Evolutionary conservation across 2,888 invertebrate species (phyloP).

Genomic region (Oeneis ivallda): DNA sequence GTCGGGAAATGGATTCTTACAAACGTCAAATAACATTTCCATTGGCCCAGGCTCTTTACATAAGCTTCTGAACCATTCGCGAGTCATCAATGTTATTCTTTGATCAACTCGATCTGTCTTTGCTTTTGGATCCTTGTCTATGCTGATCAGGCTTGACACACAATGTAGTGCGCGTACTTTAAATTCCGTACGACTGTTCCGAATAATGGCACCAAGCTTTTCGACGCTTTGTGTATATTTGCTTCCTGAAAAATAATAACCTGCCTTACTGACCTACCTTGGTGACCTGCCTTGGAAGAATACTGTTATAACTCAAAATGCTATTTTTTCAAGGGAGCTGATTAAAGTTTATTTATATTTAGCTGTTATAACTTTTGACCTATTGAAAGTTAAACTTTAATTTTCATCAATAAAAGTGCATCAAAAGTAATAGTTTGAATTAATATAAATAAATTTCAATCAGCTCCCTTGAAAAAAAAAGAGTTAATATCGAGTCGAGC

Average conservation of each 20-base stretch:
- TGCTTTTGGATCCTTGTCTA: conserved; percentile 65
- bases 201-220: conserved; percentile 82
- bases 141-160: conserved; percentile 81
- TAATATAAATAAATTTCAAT: too few species aligned
- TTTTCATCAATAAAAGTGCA: too few species aligned
- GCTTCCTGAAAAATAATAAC: conserved; percentile 55
- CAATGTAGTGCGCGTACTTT: conserved; percentile 86
- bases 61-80: conserved; percentile 76
- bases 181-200: conserved; percentile 83
- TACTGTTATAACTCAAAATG: too few species aligned
- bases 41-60: conserved; percentile 74
- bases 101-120: conserved; percentile 65
- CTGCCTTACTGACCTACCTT: too few species aligned
- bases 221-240: conserved; percentile 78
- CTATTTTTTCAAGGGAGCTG: too few species aligned
- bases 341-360: too few species aligned
- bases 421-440: too few species aligned
- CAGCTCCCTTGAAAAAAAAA: too few species aligned
- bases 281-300: too few species aligned
- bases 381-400: too few species aligned
- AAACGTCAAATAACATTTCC: conserved; percentile 82
- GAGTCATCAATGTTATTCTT: conserved; percentile 73
- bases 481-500: too few species aligned
- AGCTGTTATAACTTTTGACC: too few species aligned
- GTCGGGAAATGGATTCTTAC: conserved; percentile 91